Evolutionary conservation across 2,888 invertebrate species (phyloP), one percentile per base, ranked within the genome.

Genomic region (Heliothis peltigera): DNA sequence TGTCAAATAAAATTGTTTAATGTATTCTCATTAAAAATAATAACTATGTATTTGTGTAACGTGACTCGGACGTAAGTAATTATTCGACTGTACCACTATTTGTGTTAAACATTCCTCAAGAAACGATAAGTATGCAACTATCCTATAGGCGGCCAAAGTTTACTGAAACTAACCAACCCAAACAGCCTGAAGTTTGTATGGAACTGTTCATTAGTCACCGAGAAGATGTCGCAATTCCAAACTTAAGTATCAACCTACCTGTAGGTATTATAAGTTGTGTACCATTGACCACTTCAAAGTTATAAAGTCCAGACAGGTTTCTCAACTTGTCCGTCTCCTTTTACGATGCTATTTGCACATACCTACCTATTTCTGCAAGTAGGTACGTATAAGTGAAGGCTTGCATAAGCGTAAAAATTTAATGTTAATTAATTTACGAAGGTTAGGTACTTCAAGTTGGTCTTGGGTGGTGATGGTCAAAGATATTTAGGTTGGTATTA

Each of bases 281-380:
- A 81, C 80, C 78, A 84, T 83, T 84, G 81, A 82, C 79, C 81
- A 86, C 83, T 77, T 78, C 79, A 77, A 83, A 77, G 75, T 81
- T 80, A 82, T 88, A 85, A 84, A 83, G 79, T 79, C 78, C 71
- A 69, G 72, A 85, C 88, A 82, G 83, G 89, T 89, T 89, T 85
- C 83, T 77, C 81, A 86, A 89, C 84, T 67, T 69, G 85, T 82
- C 81, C 79, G 77, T 82, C 85, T 85, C 88, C 86, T 87, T 88
- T 87, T 89, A 84, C 79, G 87, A 87, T 79, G 79, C 72, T 84
- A 78, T 86, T 87, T 85, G 84, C 82, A 86, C 84, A 87, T 84
- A 83, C 79, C 77, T 75, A 70, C 80, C 73, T 79, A 82, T 81
- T 81, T 81, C 80, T 81, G 75, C 76, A 78, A 64, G 58, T n/a